A percentile compares a stretch with the other conserved stretches of the same genome.
Conservation (phyloP, 2,113 vertebrate species). For the Aspiorhynchus laticeps region DNA sequence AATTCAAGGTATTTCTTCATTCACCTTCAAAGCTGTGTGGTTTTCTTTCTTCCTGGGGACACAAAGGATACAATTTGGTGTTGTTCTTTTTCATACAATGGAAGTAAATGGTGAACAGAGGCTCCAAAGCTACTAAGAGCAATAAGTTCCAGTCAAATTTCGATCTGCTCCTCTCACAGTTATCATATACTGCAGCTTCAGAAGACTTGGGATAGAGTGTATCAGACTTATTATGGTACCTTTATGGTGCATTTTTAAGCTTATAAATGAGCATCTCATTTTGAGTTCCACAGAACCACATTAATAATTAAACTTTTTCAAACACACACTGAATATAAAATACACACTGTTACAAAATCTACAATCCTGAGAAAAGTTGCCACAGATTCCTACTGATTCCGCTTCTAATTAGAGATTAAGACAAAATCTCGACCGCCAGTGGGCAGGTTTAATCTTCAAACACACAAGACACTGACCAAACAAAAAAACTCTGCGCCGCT, state of each 20-base stretch:
- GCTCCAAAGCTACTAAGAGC: not conserved
- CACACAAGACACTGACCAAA: conserved; percentile 9
- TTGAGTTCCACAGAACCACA: not conserved
- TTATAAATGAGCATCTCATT: not conserved
- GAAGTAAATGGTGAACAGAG: not conserved
- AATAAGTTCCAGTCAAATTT: not conserved
- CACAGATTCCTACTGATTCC: not conserved
- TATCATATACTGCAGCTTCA: not conserved
- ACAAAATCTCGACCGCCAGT: not conserved
- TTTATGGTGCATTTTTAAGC: not conserved
- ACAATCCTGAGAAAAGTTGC: not conserved
- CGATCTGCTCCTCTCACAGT: not conserved
- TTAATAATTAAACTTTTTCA: not conserved
- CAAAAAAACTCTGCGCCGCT: not conserved
- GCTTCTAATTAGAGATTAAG: not conserved
- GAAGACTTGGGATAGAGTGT: not conserved
- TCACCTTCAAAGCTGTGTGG: not conserved
- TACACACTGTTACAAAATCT: not conserved
- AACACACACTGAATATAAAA: not conserved
- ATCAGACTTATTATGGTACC: not conserved
- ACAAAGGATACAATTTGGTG: not conserved
- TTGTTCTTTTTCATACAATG: not conserved
- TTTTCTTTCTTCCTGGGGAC: not conserved
- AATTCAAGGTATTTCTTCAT: not conserved
- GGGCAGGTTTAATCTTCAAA: not conserved